Conservation (phyloP, 2,797 vertebrate species). For the Sebastes nivosus region DNA sequence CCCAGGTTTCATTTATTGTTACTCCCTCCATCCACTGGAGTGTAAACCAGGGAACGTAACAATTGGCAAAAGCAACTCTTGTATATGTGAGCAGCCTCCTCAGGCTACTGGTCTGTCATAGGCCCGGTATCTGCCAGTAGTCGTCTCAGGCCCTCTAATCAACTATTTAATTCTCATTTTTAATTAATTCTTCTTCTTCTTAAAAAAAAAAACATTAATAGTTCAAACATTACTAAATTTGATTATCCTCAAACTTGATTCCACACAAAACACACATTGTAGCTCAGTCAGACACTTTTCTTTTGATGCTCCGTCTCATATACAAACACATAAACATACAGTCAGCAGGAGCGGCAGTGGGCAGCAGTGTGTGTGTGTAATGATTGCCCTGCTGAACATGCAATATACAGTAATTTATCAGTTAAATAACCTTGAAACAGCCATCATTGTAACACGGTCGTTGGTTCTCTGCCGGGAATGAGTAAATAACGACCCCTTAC, state of each 20-base stretch:
- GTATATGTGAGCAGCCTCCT: background rate
- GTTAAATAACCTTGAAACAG: slow-evolving; percentile 33
- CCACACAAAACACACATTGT: background rate
- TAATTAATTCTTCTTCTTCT: background rate
- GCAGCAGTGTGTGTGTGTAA: background rate
- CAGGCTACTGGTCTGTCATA: background rate
- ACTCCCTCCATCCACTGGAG: too few species aligned
- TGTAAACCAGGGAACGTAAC: background rate
- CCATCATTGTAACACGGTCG: background rate
- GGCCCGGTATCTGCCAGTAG: background rate
- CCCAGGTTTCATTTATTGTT: too few species aligned
- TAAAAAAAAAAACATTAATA: background rate
- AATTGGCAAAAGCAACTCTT: background rate
- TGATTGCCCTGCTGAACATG: slow-evolving; percentile 6
- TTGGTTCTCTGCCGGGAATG: background rate
- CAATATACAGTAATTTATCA: slow-evolving; percentile 25
- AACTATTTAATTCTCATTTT: background rate
- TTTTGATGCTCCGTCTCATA: background rate
- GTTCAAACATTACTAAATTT: background rate
- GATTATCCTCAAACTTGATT: background rate
- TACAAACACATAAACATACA: background rate
- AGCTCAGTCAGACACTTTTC: background rate
- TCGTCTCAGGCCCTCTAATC: background rate
- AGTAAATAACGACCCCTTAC: slow-evolving; percentile 9
- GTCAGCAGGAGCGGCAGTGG: background rate